Percentiles rank a stretch among this genome's conserved stretches.
Evolutionary conservation across 2,888 invertebrate species (phyloP).

Genomic region (Cataglyphis altisquamis): DNA sequence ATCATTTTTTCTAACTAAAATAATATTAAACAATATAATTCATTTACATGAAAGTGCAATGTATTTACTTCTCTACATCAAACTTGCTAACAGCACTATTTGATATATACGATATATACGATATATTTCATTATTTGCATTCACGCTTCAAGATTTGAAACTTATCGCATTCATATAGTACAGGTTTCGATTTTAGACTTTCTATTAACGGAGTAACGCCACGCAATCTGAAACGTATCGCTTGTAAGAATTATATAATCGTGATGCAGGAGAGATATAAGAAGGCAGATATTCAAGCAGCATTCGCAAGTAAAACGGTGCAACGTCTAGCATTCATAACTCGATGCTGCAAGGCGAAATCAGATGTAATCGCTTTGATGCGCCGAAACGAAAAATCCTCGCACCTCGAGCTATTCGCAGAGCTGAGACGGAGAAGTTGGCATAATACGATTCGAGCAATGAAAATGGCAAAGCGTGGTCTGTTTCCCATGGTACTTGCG

Average conservation of each 20-base stretch:
- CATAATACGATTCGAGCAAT: slow-evolving; percentile 7
- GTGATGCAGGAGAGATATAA: slow-evolving; percentile 12
- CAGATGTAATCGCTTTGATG: slow-evolving; percentile 51
- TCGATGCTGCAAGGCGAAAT: slow-evolving; percentile 43
- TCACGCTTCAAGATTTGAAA: neutral
- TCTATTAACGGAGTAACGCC: neutral
- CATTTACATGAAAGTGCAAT: neutral
- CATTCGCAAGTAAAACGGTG: slow-evolving; percentile 37
- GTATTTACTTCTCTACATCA: neutral
- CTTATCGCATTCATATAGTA: neutral
- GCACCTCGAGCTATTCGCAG: slow-evolving; percentile 49
- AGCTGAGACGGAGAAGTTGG: slow-evolving; percentile 20
- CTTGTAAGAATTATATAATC: slow-evolving; percentile 34
- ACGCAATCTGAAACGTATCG: slow-evolving; percentile 1
- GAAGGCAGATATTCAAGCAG: slow-evolving; percentile 12
- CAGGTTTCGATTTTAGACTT: slow-evolving; percentile 8
- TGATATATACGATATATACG: too few relatives aligned
- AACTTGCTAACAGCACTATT: neutral
- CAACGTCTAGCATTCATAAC: slow-evolving; percentile 29
- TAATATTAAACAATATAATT: neutral
- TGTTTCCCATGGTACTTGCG: slow-evolving; percentile 33
- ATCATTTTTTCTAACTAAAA: neutral
- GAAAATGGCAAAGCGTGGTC: slow-evolving; percentile 30
- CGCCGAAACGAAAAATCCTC: slow-evolving; percentile 45
- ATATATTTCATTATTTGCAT: neutral